phyloP scores from a whole-genome alignment of 2,888 invertebrate species.

The Cheilosia soror region DNA sequence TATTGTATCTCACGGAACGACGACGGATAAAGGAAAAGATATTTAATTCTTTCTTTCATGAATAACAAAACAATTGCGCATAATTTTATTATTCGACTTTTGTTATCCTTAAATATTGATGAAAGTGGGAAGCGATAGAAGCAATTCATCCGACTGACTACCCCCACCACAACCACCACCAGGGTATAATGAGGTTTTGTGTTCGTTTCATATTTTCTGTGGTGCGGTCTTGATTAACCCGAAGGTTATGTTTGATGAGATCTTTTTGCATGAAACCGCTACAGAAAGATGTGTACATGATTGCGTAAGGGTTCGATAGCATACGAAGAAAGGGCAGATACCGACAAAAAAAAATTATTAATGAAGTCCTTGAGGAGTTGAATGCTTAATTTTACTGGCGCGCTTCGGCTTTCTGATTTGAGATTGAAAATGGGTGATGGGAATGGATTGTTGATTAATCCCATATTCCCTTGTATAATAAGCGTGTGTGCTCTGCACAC shows the following conservation, averaged over 20 bases:
- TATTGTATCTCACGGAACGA: conserved; percentile 24
- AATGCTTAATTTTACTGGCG: conserved; percentile 50
- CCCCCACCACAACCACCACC: conserved; percentile 7
- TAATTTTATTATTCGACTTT: conserved; percentile 74
- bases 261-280: conserved; percentile 40
- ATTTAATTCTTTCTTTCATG: conserved; percentile 72
- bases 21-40: conserved; percentile 27
- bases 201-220: conserved; percentile 37
- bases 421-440: conserved; percentile 35
- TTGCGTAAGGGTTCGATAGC: conserved; percentile 18
- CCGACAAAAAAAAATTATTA: conserved; percentile 59
- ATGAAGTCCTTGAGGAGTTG: conserved; percentile 70
- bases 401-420: conserved; percentile 22
- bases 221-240: conserved; percentile 66
- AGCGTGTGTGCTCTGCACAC: background rate
- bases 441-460: conserved; percentile 48
- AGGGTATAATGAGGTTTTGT: conserved; percentile 54
- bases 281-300: conserved; percentile 3
- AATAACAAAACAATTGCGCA: conserved; percentile 75
- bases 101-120: conserved; percentile 71
- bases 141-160: conserved; percentile 23
- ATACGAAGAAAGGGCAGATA: background rate
- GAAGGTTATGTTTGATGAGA: conserved; percentile 58
- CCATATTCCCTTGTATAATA: conserved; percentile 20
- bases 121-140: conserved; percentile 57